Conservation (phyloP, 2,888 invertebrate genomes). For the Metacarcinus magister region DNA sequence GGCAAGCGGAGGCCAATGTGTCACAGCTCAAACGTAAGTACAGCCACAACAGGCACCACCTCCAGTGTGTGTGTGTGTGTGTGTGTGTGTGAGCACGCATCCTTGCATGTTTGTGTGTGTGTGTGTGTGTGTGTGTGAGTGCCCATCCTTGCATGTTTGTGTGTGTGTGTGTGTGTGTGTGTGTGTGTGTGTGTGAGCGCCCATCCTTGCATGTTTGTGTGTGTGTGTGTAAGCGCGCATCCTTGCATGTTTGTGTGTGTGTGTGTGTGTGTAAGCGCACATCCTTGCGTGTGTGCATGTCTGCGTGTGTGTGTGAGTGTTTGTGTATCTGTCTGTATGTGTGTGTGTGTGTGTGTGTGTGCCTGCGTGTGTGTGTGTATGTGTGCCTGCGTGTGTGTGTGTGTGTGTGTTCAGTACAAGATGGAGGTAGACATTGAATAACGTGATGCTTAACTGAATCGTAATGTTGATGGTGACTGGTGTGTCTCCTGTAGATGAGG, state of each 20-base stretch:
- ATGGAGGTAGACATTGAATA: neutral
- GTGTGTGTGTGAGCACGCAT: neutral
- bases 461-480: slow-evolving; percentile 71
- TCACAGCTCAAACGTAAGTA: slow-evolving; percentile 80
- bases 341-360: slow-evolving; percentile 37
- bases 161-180: too few species aligned
- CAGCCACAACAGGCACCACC: neutral
- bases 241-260: slow-evolving; percentile 12
- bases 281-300: neutral
- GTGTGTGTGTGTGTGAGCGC: neutral
- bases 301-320: neutral
- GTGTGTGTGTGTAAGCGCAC: neutral
- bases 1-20: slow-evolving; percentile 78
- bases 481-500: slow-evolving; percentile 79
- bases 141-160: neutral
- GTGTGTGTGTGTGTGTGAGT: slow-evolving; percentile 43
- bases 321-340: neutral
- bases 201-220: too few species aligned
- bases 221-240: too few species aligned
- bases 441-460: slow-evolving; percentile 28
- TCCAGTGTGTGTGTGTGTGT: neutral
- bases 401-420: neutral
- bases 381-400: neutral
- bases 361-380: neutral
- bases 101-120: slow-evolving; percentile 12